These are phyloP conservation scores for Rhogogaster chlorosoma DNA, from an alignment of 2,888 invertebrate genomes.

Conservation along the genomic window DNA sequence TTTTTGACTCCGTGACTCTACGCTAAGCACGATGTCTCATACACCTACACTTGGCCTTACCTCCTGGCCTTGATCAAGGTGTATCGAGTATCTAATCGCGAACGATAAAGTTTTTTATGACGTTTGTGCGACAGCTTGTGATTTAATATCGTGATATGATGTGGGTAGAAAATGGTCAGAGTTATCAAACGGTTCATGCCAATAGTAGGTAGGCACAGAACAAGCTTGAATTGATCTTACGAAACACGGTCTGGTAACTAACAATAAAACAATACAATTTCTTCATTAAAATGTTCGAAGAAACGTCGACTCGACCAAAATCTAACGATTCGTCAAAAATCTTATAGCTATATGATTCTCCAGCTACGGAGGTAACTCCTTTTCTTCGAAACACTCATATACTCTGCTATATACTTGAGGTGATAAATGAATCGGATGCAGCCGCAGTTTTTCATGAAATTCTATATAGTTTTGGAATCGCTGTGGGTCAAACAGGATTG, in stretches of 20 bases:
- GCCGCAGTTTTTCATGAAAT: background rate
- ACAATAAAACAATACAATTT: background rate
- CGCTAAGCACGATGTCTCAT: background rate
- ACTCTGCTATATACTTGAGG: background rate
- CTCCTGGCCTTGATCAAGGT: background rate
- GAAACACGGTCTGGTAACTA: background rate
- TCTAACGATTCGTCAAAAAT: background rate
- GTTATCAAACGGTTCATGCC: background rate
- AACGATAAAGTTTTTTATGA: background rate
- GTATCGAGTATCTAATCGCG: slow-evolving; percentile 18
- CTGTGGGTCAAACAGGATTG: background rate
- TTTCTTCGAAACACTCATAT: background rate
- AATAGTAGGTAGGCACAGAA: background rate
- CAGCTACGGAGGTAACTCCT: background rate
- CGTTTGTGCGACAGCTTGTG: background rate
- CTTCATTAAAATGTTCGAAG: background rate
- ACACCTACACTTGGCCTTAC: background rate
- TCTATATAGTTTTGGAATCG: background rate
- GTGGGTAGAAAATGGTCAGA: background rate
- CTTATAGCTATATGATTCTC: background rate
- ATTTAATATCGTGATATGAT: background rate
- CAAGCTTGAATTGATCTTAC: background rate
- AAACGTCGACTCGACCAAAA: background rate
- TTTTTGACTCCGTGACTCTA: background rate
- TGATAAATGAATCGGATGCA: background rate